Evolutionary conservation across 2,113 vertebrate genomes (phyloP), one percentile per base, ranked within the genome.

Genomic region (Emydura subglobosa): DNA sequence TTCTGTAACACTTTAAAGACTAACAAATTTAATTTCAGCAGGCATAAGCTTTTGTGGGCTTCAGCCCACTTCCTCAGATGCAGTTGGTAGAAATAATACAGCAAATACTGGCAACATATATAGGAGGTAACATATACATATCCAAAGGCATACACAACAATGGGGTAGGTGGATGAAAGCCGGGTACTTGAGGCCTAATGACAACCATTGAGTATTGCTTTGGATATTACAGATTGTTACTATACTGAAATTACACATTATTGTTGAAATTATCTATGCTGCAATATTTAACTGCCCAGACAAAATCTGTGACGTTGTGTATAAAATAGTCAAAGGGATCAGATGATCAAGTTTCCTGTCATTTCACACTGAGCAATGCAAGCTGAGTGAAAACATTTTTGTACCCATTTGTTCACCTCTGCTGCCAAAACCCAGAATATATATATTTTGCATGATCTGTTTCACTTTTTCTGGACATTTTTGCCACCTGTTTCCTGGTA

Each of bases 401-500:
- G 55, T 57, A 25, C 27, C 57, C 11, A 2, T 34, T 78, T 82
- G 86, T 65, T 83, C 24, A 83, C 0, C 11, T 12, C 61, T 84
- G 27, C 42, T 92, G 90, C 92, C 94, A 96, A 94, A 93, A 82
- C 14, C 10, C 54, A 39, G 83, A 90, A 7, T 50, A 50, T 22
- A 51, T 39, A 39, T 39, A 4, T 82, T 6, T 34, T 79, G 13
- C 78, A 94, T 91, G 92, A 47, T 19, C 14, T 55, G 9, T 10
- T 85, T 34, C 34, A 8, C 79, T 90, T 91, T 92, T 96, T 91
- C 91, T 76, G 29, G 61, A 87, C 53, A 31, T 7, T 50, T 93
- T 94, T 87, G 2, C 80, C 93, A 96, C 78, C 68, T 93, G 93
- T 97, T 97, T 97, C 93, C 94, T 97, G 80, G 29, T 61, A 89